Percentiles rank a stretch among this genome's conserved stretches.
These are phyloP conservation scores for Porites divaricata DNA, from an alignment of 92 coral and sea anemone species.

Conservation along the genomic window DNA sequence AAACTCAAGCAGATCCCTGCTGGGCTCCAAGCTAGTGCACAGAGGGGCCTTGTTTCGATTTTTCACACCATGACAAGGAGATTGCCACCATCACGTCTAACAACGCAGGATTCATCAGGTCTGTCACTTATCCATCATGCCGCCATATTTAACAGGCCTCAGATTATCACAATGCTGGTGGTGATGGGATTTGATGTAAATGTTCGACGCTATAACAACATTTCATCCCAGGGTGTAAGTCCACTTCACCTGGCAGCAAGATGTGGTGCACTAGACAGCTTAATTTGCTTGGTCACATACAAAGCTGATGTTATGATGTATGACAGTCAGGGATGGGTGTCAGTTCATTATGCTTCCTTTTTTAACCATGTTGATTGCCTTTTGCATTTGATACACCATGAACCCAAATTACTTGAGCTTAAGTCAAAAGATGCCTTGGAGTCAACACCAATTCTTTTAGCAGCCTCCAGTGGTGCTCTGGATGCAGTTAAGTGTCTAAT, in stretches of 20 bases:
- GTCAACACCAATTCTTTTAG: slow-evolving; percentile 93
- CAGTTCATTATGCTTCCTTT: slow-evolving; percentile 93
- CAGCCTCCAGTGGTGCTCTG: slow-evolving; percentile 95
- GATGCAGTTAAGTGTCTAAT: slow-evolving; percentile 90
- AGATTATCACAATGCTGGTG: slow-evolving; percentile 88
- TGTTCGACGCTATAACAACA: slow-evolving; percentile 88
- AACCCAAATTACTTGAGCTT: slow-evolving; percentile 82
- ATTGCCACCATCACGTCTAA: slow-evolving; percentile 92
- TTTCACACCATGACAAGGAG: slow-evolving; percentile 87
- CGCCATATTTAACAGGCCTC: slow-evolving; percentile 97
- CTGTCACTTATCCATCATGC: slow-evolving; percentile 98
- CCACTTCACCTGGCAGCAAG: slow-evolving; percentile 95
- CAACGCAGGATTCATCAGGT: slow-evolving; percentile 91
- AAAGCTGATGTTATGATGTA: slow-evolving; percentile 91
- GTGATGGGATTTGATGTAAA: slow-evolving; percentile 94
- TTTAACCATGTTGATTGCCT: slow-evolving; percentile 95
- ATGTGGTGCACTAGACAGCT: slow-evolving; percentile 97
- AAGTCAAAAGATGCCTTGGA: slow-evolving; percentile 69
- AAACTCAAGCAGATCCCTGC: slow-evolving; percentile 94
- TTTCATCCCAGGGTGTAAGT: slow-evolving; percentile 89
- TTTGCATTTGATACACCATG: slow-evolving; percentile 83
- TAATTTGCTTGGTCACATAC: slow-evolving; percentile 92
- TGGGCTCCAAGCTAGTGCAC: slow-evolving; percentile 92
- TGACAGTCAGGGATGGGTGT: slow-evolving; percentile 95
- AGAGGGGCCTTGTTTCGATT: slow-evolving; percentile 90